A percentile compares a stretch with the other conserved stretches of the same genome.
phyloP scores from a whole-genome alignment of 2,113 vertebrate species.

The Chaetodon trifascialis region DNA sequence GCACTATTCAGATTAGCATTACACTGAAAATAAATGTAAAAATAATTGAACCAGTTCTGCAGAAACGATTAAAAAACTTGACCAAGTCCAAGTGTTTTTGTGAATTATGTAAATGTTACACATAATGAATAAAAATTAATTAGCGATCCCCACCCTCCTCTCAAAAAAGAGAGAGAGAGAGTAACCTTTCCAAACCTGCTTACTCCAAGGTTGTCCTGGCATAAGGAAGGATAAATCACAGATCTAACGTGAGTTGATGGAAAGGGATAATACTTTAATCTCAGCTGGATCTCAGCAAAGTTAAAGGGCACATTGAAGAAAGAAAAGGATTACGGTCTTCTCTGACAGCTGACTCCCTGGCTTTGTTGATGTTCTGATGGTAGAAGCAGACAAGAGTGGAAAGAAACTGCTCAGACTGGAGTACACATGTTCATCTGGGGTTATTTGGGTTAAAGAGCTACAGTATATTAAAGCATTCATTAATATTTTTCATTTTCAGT shows the following conservation, averaged over 20 bases:
- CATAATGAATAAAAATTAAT: not conserved
- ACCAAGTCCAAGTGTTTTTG: not conserved
- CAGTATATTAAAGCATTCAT: not conserved
- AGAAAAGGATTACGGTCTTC: conserved; percentile 47
- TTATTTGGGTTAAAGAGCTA: not conserved
- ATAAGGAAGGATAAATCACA: conserved; percentile 19
- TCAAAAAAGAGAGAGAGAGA: not conserved
- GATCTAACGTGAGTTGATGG: conserved; percentile 57
- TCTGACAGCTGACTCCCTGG: conserved; percentile 41
- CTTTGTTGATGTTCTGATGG: conserved; percentile 49
- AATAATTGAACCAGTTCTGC: not conserved
- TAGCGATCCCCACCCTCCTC: too few relatives aligned
- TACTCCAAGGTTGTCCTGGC: conserved; percentile 16
- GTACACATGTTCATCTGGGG: not conserved
- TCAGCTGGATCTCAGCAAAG: conserved; percentile 52
- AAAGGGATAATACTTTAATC: conserved; percentile 67
- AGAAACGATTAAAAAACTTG: not conserved
- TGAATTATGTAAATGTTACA: not conserved
- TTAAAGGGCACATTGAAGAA: conserved; percentile 58
- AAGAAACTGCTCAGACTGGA: not conserved
- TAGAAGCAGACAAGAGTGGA: conserved; percentile 7
- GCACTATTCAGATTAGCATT: not conserved
- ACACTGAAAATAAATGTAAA: not conserved
- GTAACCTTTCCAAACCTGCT: conserved; percentile 24
- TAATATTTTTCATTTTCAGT: not conserved